Base-by-base conservation (phyloP, 2,797 vertebrate species). In the Lacerta viridis region DNA sequence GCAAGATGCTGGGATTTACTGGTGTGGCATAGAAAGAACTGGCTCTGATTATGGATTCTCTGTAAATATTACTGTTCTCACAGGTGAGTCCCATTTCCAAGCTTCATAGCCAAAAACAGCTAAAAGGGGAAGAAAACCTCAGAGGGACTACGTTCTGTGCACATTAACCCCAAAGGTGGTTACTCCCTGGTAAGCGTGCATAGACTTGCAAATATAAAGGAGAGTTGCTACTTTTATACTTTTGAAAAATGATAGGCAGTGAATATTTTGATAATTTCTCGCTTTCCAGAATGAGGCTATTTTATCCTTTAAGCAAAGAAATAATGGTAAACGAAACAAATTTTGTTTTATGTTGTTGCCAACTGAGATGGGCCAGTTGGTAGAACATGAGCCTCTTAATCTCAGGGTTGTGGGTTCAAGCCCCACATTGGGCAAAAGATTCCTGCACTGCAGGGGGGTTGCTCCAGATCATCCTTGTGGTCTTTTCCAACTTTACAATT, bases 41-140 rank as follows among this genome's bases (percentile, higher is more conserved):
- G 50, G 18, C 1, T 0, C 0, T 39, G 88, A 89, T 68, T 0
- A 0, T 29, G 11, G 0, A 2, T 6, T 15, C 55, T 1, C 0
- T 29, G 59, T 85, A 66, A 15, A 39, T 39, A 41, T 88, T 78
- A 81, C 4, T 27, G 66, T 80, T 75, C 41, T 66, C 4, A 27
- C 18, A 76, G 77, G 88, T 89, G n/a, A 89, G 88, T 89, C 55
- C 9, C 10, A n/a, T 80, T 66, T 64, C 71, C 23, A 75, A 69
- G 71, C 3, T n/a, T n/a, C n/a, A n/a, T n/a, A n/a, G 3, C 15
- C 39, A 87, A 80, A 59, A 25, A 85, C 46, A 15, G 59, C 1
- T 2, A 64, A 64, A 76, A 46, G 25, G 41, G 36, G 0, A 43
- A 64, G 18, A 23, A 64, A 64, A 64, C 61, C 0, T 7, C 61